Evolutionary conservation across 2,888 invertebrate species (phyloP), one percentile per base, ranked within the genome.

Genomic region (Nemurella pictetii): DNA sequence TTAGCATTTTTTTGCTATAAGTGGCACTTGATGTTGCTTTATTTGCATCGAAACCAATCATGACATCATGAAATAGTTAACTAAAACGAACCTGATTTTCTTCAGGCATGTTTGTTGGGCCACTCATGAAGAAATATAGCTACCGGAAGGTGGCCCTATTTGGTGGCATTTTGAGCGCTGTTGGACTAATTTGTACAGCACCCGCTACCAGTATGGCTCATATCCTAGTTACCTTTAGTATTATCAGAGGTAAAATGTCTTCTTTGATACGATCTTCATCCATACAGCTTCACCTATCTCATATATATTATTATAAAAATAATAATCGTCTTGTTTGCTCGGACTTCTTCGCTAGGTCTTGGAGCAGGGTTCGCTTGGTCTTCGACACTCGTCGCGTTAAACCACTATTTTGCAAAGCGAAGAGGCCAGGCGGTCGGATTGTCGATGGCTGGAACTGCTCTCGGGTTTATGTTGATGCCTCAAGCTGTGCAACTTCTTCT

Each of bases 381-480:
- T 20, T 94, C 95, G 20, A 94, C 95, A 0, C 95, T 96, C 89
- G 95, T 96, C 12, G 95, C 96, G 0, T 90, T 96, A 0, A 96
- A 95, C 90, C 94, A 95, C 88, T 96, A 94, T 89, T 96, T 96
- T 89, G 92, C 94, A 25, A 94, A 94, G 89, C 94, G 94, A 89
- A 93, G 96, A 28, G 95, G 96, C 0, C 95, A 95, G 89, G 96
- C 96, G 0, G 95, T 96, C 7, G 96, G 96, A 0, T 91, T 95
- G 29, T 95, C 95, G 0, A 94, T 96, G 93, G 95, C 95, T 0
- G 96, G 96, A 0, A 95, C 95, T 0, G 95, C 95, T 3, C 92
- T 96, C 87, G 96, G 95, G 2, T 93, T 95, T 91, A 94, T 96
- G 92, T 92, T 95, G 86, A 94, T 96, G 94, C 96, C 96, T 0